Percentiles rank a stretch among this genome's conserved stretches.
phyloP scores from a whole-genome alignment of 2,888 invertebrate genomes.

The Autographa gamma region DNA sequence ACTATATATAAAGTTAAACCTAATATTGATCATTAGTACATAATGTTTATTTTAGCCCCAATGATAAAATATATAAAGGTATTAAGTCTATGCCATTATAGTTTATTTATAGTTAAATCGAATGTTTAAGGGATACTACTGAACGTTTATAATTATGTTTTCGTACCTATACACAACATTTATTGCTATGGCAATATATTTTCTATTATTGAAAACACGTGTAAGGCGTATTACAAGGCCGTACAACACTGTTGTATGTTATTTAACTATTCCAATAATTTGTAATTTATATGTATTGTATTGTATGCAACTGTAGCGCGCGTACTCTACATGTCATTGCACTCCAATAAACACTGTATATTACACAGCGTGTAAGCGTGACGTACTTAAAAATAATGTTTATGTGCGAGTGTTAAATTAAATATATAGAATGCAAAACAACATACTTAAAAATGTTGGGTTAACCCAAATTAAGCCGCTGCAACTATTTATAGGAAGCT shows the following conservation, averaged over 20 bases:
- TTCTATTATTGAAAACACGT: conserved; percentile 49
- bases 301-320: conserved; percentile 42
- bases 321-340: conserved; percentile 45
- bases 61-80: too few relatives aligned
- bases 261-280: conserved; percentile 40
- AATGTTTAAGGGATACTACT: neutral
- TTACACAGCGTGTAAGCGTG: conserved; percentile 36
- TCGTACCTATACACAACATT: neutral
- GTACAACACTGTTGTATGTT: conserved; percentile 38
- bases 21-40: neutral
- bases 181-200: conserved; percentile 42
- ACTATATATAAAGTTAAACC: too few relatives aligned
- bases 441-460: conserved; percentile 28
- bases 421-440: conserved; percentile 25
- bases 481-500: conserved; percentile 16
- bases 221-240: conserved; percentile 40
- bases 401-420: conserved; percentile 28
- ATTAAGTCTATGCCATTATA: neutral
- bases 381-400: conserved; percentile 3
- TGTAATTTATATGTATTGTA: conserved; percentile 37
- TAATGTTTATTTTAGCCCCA: neutral
- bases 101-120: neutral
- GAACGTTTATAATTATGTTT: neutral
- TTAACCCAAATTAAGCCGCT: conserved; percentile 17
- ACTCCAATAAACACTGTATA: conserved; percentile 43